Conservation (phyloP, 1,140 invertebrate genomes). For the Euura lappo region DNA sequence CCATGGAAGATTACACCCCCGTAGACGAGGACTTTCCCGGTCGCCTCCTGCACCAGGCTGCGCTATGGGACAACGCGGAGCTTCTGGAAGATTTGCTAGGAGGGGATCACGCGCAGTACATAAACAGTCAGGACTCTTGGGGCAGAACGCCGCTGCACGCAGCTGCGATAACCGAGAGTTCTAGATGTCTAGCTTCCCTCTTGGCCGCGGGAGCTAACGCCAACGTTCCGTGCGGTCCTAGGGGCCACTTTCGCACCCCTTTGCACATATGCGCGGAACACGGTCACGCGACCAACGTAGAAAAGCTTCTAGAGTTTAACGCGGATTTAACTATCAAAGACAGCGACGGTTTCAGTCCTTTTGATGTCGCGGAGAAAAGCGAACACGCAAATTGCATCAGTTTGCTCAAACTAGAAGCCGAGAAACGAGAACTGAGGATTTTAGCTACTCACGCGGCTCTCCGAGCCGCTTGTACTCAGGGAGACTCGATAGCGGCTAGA, state of each 20-base stretch:
- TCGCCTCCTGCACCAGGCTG: slow-evolving; percentile 81
- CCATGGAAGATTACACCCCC: slow-evolving; percentile 70
- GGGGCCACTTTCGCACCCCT: slow-evolving; percentile 73
- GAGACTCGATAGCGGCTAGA: slow-evolving; percentile 69
- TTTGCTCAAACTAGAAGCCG: slow-evolving; percentile 72
- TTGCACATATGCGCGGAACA: slow-evolving; percentile 83
- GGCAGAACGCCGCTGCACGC: slow-evolving; percentile 85
- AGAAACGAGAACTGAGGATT: slow-evolving; percentile 74
- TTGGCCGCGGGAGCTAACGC: slow-evolving; percentile 77
- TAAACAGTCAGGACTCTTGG: slow-evolving; percentile 79
- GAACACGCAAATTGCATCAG: slow-evolving; percentile 72
- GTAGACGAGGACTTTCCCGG: slow-evolving; percentile 84
- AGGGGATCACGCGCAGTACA: slow-evolving; percentile 72
- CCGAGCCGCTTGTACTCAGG: slow-evolving; percentile 73
- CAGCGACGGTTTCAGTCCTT: slow-evolving; percentile 70
- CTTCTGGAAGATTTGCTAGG: slow-evolving; percentile 82
- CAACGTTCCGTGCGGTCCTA: slow-evolving; percentile 71
- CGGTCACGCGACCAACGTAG: slow-evolving; percentile 76
- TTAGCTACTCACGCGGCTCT: slow-evolving; percentile 74
- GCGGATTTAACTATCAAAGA: slow-evolving; percentile 72
- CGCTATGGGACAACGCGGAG: slow-evolving; percentile 90
- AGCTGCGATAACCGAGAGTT: slow-evolving; percentile 85
- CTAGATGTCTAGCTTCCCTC: slow-evolving; percentile 78
- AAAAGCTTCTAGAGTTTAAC: slow-evolving; percentile 70
- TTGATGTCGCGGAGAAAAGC: slow-evolving; percentile 78